These are phyloP conservation scores for Dromiciops gliroides DNA, from an alignment of 2,113 vertebrate species.

Conservation along the genomic window DNA sequence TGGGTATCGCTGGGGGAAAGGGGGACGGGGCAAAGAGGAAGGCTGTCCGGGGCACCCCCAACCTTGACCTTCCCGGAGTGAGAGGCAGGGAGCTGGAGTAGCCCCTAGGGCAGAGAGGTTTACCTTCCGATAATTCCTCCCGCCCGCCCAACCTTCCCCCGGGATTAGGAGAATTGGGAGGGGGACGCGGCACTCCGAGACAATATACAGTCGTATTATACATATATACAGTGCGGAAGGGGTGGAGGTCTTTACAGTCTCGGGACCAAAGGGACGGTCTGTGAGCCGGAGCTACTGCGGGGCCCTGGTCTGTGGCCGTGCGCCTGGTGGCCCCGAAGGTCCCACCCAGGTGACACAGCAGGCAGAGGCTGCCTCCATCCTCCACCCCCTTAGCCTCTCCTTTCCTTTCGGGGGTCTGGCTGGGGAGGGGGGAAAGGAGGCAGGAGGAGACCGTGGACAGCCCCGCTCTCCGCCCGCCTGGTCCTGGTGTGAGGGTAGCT, in stretches of 20 bases:
- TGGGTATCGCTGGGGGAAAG: slow-evolving; percentile 4
- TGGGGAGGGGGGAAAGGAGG: neutral
- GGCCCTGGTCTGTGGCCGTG: neutral
- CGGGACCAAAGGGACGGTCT: neutral
- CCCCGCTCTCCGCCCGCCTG: neutral
- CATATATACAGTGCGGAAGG: slow-evolving; percentile 55
- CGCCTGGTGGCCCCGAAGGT: neutral
- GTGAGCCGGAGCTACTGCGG: neutral
- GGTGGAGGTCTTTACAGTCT: neutral
- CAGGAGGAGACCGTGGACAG: neutral
- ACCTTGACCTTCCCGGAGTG: neutral
- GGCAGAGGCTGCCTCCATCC: neutral
- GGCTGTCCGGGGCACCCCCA: slow-evolving; percentile 26
- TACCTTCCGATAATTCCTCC: neutral
- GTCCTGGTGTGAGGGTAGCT: neutral
- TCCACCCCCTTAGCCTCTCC: neutral
- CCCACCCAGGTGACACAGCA: neutral
- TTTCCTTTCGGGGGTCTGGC: neutral
- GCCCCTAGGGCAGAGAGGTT: neutral
- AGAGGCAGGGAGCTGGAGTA: neutral
- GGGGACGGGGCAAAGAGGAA: neutral
- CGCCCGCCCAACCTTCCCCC: neutral
- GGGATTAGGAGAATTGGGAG: slow-evolving; percentile 25
- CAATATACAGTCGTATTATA: slow-evolving; percentile 68
- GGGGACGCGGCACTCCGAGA: neutral